Evolutionary conservation across 2,797 vertebrate genomes (phyloP).

Genomic region (Phalloptychus januarius): DNA sequence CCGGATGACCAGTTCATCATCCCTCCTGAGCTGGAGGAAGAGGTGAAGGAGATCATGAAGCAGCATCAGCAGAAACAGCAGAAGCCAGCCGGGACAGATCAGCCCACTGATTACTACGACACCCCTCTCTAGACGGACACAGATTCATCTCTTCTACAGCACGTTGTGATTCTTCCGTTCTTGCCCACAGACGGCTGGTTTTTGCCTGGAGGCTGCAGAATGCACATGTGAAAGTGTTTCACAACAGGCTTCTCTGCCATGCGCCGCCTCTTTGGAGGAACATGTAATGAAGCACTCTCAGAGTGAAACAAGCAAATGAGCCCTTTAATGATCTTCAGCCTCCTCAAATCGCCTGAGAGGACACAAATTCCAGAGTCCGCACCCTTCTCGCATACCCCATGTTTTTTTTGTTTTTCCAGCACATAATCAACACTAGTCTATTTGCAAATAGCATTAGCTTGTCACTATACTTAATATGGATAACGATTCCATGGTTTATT

Average conservation of each 20-base stretch:
- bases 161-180: neutral
- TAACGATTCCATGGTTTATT: conserved; percentile 65
- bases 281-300: conserved; percentile 51
- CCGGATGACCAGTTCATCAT: conserved; percentile 98
- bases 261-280: conserved; percentile 52
- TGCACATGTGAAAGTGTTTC: conserved; percentile 52
- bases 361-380: conserved; percentile 33
- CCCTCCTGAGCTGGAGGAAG: conserved; percentile 96
- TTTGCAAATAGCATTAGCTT: conserved; percentile 75
- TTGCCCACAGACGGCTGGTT: conserved; percentile 30
- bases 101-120: conserved; percentile 88
- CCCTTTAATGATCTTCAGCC: conserved; percentile 75
- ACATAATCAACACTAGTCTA: conserved; percentile 80
- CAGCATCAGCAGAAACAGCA: conserved; percentile 94
- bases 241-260: conserved; percentile 41
- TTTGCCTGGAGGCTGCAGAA: conserved; percentile 42
- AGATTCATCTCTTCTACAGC: conserved; percentile 11
- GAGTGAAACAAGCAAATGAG: conserved; percentile 70
- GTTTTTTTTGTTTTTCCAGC: conserved; percentile 53
- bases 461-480: conserved; percentile 68
- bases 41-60: conserved; percentile 98
- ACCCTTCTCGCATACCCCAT: conserved; percentile 61
- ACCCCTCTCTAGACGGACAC: conserved; percentile 89
- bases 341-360: conserved; percentile 63
- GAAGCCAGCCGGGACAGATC: conserved; percentile 74